Evolutionary conservation across 2,113 vertebrate genomes (phyloP), one percentile per base, ranked within the genome.

Genomic region (Puffinus mauretanicus): DNA sequence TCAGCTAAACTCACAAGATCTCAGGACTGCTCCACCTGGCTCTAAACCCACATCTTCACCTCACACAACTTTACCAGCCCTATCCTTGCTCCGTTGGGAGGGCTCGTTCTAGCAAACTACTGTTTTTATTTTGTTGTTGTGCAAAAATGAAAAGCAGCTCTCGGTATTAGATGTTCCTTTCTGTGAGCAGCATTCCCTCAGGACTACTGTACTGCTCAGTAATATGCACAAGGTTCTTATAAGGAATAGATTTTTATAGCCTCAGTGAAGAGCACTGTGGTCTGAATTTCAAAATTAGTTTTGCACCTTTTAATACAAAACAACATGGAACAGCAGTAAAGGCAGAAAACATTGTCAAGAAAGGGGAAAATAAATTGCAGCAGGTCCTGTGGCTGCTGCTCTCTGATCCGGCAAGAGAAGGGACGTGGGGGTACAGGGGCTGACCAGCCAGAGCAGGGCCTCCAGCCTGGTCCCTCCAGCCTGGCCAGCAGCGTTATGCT

Each of bases 401-500:
- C 26, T 58, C 82, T 18, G 14, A 58, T 10, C 27, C 32, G 21
- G 34, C 36, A n/a, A 27, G 30, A 81, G 49, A 55, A 44, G 11
- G 20, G 32, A 73, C 36, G 8, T 14, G 36, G 44, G 32, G 26
- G 25, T 40, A 26, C 24, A 67, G 19, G 16, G 40, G 38, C 16
- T 2, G 1, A 54, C 15, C 18, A 46, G 32, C 34, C 10, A 0
- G n/a, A 13, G 8, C 20, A 11, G 25, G 19, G 32, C 24, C 66
- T 51, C 61, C 20, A 81, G 55, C n/a, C 29, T 36, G 19, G 13
- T 40, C 26, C n/a, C 42, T 52, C 32, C 34, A 17, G 34, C 30
- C 57, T 14, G 6, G 40, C 36, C 52, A 46, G 67, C 5, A 0
- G 6, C 6, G 0, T 55, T 49, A 67, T 1, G 20, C 55, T 62